These are phyloP conservation scores for Tragopan temminckii DNA, from an alignment of 2,797 vertebrate genomes.

Conservation along the genomic window DNA sequence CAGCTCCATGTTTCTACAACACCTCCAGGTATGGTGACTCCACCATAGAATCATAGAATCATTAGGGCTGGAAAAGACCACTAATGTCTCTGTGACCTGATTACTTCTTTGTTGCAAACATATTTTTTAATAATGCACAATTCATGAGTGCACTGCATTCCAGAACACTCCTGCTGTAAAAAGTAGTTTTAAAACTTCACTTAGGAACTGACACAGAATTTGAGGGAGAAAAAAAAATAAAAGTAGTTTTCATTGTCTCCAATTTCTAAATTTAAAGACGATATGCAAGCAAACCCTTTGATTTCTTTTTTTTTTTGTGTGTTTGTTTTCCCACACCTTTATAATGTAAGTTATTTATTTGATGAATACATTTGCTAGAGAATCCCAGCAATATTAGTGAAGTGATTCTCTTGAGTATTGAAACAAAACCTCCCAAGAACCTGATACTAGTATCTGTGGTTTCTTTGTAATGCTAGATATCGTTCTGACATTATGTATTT, in stretches of 20 bases:
- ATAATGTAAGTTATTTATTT: slow-evolving; percentile 78
- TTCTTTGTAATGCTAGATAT: slow-evolving; percentile 15
- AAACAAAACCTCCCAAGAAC: slow-evolving; percentile 42
- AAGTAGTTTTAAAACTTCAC: not conserved
- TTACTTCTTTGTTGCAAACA: not conserved
- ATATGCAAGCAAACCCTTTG: slow-evolving; percentile 7
- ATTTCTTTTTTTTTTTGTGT: not conserved
- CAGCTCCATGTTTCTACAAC: too few relatives aligned
- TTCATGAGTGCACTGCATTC: not conserved
- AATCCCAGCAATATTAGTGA: not conserved
- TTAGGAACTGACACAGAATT: not conserved
- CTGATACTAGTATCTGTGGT: not conserved
- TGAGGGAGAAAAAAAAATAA: not conserved
- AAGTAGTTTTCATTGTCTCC: not conserved
- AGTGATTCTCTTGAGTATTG: slow-evolving; percentile 6
- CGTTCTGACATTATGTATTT: not conserved
- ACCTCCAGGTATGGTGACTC: too few relatives aligned
- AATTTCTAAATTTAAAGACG: not conserved
- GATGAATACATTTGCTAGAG: slow-evolving; percentile 57
- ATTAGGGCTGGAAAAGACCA: too few relatives aligned
- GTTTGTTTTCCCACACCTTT: slow-evolving; percentile 36
- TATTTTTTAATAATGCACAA: not conserved
- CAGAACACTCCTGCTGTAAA: not conserved
- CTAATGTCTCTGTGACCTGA: not conserved
- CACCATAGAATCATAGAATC: too few relatives aligned